phyloP scores from a whole-genome alignment of 2,888 invertebrate genomes.

The Acleris emargana region DNA sequence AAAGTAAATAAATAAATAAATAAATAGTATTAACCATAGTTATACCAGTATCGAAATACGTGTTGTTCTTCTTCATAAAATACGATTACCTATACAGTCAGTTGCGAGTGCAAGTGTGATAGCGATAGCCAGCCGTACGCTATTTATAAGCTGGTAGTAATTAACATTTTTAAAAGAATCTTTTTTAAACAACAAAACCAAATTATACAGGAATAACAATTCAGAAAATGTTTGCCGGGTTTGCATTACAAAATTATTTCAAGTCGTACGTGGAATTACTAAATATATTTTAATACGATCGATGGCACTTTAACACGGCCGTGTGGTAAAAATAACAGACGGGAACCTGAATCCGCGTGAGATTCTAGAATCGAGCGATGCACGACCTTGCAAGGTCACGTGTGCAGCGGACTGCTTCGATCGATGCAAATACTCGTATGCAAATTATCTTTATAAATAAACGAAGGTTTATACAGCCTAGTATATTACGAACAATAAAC shows the following conservation, averaged over 20 bases:
- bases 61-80: no score
- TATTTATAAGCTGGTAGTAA: no score
- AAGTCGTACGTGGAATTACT: conserved; percentile 5
- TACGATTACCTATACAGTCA: no score
- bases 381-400: conserved; percentile 42
- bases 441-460: conserved; percentile 22
- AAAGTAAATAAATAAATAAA: no score
- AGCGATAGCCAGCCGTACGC: no score
- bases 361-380: conserved; percentile 10
- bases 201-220: conserved; percentile 6
- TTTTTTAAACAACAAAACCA: background rate
- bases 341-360: background rate
- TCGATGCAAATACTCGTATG: conserved; percentile 24
- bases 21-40: no score
- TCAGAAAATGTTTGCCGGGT: background rate
- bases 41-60: no score
- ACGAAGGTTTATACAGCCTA: background rate
- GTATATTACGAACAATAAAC: background rate
- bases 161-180: no score
- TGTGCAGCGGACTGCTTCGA: conserved; percentile 28
- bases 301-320: background rate
- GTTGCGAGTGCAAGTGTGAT: no score
- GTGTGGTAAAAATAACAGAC: background rate
- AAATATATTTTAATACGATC: background rate
- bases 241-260: conserved; percentile 1